Evolutionary conservation across 1,140 invertebrate genomes (phyloP).

Genomic region (Notospermus geniculatus): DNA sequence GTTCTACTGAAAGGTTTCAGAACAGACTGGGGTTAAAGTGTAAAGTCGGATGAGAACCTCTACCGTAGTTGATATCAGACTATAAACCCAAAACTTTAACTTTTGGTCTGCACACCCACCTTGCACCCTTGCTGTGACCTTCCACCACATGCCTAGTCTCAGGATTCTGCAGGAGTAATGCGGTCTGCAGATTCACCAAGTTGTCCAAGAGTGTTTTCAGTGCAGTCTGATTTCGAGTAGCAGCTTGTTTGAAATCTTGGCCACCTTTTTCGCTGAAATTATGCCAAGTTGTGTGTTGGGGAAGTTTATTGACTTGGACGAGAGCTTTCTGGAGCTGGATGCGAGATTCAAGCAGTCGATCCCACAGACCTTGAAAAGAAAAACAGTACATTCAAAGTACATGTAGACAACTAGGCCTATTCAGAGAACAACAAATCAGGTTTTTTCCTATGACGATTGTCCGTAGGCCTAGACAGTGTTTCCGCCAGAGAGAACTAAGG

Average conservation of each 20-base stretch:
- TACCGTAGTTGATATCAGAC: too few species aligned
- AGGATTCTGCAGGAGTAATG: constrained; percentile 65
- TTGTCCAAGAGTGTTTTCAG: constrained; percentile 65
- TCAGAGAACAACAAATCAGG: too few species aligned
- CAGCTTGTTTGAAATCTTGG: neutral
- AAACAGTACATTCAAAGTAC: too few species aligned
- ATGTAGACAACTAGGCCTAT: too few species aligned
- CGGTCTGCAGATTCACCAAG: constrained; percentile 63
- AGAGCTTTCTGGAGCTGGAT: constrained; percentile 83
- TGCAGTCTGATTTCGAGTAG: constrained; percentile 46
- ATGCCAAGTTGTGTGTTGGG: constrained; percentile 62
- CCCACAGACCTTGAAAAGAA: constrained; percentile 66
- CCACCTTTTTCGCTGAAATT: constrained; percentile 49
- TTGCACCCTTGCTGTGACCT: neutral
- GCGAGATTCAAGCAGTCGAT: constrained; percentile 75
- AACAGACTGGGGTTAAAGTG: too few species aligned
- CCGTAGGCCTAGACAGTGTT: too few species aligned
- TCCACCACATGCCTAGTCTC: constrained; percentile 61
- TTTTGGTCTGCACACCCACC: too few species aligned
- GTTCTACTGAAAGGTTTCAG: too few species aligned
- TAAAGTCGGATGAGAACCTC: too few species aligned
- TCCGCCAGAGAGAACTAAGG: too few species aligned
- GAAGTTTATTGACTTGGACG: constrained; percentile 72
- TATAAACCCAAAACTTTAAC: too few species aligned
- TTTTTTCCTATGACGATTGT: too few species aligned